Base-by-base conservation (phyloP, 2,797 vertebrate species). In the Heteromormyrus szaboi region DNA sequence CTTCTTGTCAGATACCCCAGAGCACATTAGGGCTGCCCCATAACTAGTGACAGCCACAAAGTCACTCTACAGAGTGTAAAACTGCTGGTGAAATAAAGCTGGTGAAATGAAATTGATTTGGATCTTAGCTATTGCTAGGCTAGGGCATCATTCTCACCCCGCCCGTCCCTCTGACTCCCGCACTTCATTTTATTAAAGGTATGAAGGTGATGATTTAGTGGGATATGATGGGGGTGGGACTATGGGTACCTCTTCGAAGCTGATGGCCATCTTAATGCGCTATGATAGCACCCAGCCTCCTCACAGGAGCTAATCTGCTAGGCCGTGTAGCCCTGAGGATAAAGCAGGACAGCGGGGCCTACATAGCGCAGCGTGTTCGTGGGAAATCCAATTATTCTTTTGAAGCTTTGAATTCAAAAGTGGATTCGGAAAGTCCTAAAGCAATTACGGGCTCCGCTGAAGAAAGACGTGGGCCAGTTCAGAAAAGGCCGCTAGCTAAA, bases 341-440 rank as follows among this genome's bases (percentile, higher is more conserved):
- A 94, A 29, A 91, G 92, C 92, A 92, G 94, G 94, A 96, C 95
- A 96, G 94, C 93, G 92, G 95, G 93, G 95, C 95, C 92, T 95
- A 95, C 96, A 95, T 93, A 96, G 94, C 97, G 97, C 96, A 97
- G 96, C 96, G 96, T 97, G 96, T 96, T 96, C 96, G 94, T 95
- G 93, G 94, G 94, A 96, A 96, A 96, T 96, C 96, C 96, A 96
- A 96, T 97, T 97, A 97, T 96, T 96, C 95, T 95, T 96, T 94
- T 93, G 93, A 95, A 95, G 96, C 95, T 95, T 97, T 96, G 95
- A 97, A 96, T 97, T 95, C 95, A 96, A 94, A 95, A 96, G 93
- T 94, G 93, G 94, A 96, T 96, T 95, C 94, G 93, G 94, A 94
- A 95, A 96, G 94, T 96, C 95, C 96, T 97, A 95, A 97, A 97